phyloP scores from a whole-genome alignment of 2,888 invertebrate species.

The Melanotus villosus region DNA sequence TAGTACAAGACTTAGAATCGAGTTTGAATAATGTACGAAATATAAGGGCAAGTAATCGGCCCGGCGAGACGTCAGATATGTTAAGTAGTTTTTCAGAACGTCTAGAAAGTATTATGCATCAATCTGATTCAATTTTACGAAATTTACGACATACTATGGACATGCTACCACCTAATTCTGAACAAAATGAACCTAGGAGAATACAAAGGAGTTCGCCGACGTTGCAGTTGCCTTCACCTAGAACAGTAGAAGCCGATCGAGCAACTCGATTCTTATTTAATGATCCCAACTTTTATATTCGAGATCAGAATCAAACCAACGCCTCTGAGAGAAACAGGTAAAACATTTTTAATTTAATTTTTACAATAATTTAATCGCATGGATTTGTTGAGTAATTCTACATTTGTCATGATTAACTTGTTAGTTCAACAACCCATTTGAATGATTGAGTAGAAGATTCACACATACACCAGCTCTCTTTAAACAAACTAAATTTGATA shows the following conservation, averaged over 20 bases:
- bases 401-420: too few relatives aligned
- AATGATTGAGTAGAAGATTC: too few relatives aligned
- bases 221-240: conserved; percentile 20
- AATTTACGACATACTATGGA: conserved; percentile 64
- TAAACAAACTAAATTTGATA: too few relatives aligned
- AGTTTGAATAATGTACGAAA: conserved; percentile 63
- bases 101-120: conserved; percentile 65
- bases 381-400: too few relatives aligned
- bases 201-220: conserved; percentile 7
- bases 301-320: conserved; percentile 54
- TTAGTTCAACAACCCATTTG: too few relatives aligned
- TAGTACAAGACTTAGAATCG: conserved; percentile 64
- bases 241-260: conserved; percentile 29
- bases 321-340: conserved; percentile 26
- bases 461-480: too few relatives aligned
- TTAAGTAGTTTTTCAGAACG: conserved; percentile 64
- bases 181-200: conserved; percentile 16
- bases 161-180: conserved; percentile 53
- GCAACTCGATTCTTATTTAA: conserved; percentile 55
- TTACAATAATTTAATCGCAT: too few relatives aligned
- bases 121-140: conserved; percentile 64
- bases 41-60: conserved; percentile 59
- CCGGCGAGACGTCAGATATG: conserved; percentile 64
- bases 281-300: conserved; percentile 60
- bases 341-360: not conserved